Conservation (phyloP, 2,113 vertebrate genomes). For the Emberiza fucata region DNA sequence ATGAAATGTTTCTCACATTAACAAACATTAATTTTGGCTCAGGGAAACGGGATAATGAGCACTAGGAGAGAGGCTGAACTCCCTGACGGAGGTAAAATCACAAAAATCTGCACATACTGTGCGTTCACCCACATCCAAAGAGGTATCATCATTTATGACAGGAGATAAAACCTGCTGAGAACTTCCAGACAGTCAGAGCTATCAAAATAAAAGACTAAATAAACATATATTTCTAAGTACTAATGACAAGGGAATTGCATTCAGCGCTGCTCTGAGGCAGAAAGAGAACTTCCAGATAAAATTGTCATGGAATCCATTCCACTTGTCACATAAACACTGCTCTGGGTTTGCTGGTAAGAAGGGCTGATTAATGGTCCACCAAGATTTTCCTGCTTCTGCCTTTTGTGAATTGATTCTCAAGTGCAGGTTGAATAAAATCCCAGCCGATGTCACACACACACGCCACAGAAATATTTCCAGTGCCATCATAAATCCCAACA, state of each 20-base stretch:
- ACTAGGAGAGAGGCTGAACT: neutral
- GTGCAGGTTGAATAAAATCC: neutral
- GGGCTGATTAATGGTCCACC: neutral
- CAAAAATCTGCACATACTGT: fast-evolving
- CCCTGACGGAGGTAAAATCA: neutral
- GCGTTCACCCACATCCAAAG: fast-evolving
- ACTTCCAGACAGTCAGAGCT: neutral
- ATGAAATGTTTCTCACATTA: fast-evolving
- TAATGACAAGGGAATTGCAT: neutral
- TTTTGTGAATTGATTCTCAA: constrained; percentile 24
- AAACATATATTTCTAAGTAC: neutral
- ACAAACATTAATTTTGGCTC: neutral
- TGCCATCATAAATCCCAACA: neutral
- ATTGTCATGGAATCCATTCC: neutral
- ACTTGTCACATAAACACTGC: neutral
- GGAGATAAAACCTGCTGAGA: neutral
- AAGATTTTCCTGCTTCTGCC: neutral
- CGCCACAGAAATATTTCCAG: neutral
- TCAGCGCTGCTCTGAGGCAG: neutral
- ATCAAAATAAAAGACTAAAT: neutral
- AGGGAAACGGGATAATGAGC: neutral
- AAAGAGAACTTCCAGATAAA: neutral
- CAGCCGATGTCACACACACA: neutral
- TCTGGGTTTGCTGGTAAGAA: neutral
- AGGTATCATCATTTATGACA: too few relatives aligned